Base-by-base conservation (phyloP, 2,113 vertebrate species). In the Eleginops maclovinus region DNA sequence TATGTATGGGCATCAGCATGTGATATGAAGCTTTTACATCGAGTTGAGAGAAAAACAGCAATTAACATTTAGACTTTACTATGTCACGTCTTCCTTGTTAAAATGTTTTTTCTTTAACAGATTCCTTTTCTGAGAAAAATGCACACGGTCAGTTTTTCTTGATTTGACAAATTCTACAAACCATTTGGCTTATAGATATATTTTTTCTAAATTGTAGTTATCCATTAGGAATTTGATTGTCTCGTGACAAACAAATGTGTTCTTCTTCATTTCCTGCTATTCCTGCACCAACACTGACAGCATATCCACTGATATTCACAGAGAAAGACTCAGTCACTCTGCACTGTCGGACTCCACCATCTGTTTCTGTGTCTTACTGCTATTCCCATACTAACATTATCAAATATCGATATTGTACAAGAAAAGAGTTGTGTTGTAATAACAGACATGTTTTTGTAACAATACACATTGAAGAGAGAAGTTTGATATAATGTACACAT, bases 261-360 rank as follows among this genome's bases (percentile, higher is more conserved):
- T 36, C 3, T 22, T 9, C 22, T 22, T 55, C 4, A 24, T 68
- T 83, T 1, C 31, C 69, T 77, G 83, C 40, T 16, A 12, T 4
- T 50, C 17, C 12, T 73, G 56, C 8, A 16, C 81, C 83, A 28
- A 59, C 51, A 56, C 62, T 86, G 56, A 26, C 21, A 14, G 21
- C 66, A 15, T 50, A 19, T 47, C 12, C 40, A 55, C 1, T 21
- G 4, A 24, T 17, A 66, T 54, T 77, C 36, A 21, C 0, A 14
- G 79, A 75, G 50, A 70, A 49, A 4, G 72, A 69, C 14, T 65
- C 76, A 15, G 80, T 69, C 44, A 59, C 68, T 11, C 2, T 86
- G 40, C 14, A 19, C 51, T 86, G 84, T 31, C 13, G 50, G 50
- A 0, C 61, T 68, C 62, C 71, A 58, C 4, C 55, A 9, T 24